phyloP scores from a whole-genome alignment of 1,140 invertebrate species.

The Spodoptera litura region DNA sequence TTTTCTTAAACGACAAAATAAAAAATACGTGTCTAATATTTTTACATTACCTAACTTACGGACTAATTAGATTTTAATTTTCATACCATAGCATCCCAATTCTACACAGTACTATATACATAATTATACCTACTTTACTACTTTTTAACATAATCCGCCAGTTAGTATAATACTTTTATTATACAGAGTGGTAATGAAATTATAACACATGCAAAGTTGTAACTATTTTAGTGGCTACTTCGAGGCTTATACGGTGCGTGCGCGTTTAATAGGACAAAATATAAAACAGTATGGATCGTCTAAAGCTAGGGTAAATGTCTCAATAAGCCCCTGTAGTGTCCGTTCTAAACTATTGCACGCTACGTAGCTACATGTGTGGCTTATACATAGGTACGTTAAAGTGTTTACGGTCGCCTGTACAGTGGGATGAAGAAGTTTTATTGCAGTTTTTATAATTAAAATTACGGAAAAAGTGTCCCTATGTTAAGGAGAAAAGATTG shows the following conservation, averaged over 20 bases:
- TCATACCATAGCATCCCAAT: no score
- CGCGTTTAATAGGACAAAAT: slow-evolving; percentile 39
- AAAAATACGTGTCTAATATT: no score
- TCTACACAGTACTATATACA: no score
- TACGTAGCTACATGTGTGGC: slow-evolving; percentile 5
- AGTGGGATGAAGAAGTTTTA: background rate
- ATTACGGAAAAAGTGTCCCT: no score
- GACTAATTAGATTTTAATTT: no score
- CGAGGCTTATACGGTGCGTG: slow-evolving; percentile 23
- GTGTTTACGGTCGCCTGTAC: slow-evolving; percentile 46
- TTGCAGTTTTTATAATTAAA: background rate
- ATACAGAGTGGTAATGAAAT: no score
- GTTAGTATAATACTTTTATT: no score
- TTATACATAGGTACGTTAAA: slow-evolving; percentile 43
- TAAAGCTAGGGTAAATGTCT: slow-evolving; percentile 35
- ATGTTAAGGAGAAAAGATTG: no score
- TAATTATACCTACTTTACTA: no score
- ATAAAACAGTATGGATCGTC: slow-evolving; percentile 33
- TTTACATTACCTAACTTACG: no score
- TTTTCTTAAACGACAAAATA: no score
- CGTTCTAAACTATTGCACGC: slow-evolving; percentile 45
- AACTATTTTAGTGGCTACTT: slow-evolving; percentile 38
- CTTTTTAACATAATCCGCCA: no score
- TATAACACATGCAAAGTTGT: background rate
- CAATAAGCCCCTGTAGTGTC: slow-evolving; percentile 43